Conservation (phyloP, 2,797 vertebrate genomes). For the Takifugu rubripes region DNA sequence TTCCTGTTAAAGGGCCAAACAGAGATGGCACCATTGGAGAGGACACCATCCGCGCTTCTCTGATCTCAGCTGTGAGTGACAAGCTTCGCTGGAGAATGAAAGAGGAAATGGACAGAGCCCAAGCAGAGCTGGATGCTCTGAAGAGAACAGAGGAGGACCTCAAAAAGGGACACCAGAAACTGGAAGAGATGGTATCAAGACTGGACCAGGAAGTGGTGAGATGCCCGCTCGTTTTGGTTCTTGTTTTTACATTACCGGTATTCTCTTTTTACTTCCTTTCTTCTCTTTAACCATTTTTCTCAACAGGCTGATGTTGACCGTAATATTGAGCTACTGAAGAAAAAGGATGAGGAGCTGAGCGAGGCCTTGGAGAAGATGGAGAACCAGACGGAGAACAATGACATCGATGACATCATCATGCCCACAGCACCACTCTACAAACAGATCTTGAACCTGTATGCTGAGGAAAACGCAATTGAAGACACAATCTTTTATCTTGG, state of each 20-base stretch:
- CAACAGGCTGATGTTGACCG: slow-evolving; percentile 90
- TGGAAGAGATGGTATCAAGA: slow-evolving; percentile 95
- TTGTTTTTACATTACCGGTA: background rate
- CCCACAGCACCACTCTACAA: slow-evolving; percentile 98
- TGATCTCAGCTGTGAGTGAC: slow-evolving; percentile 96
- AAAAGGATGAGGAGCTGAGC: slow-evolving; percentile 95
- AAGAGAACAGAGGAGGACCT: slow-evolving; percentile 97
- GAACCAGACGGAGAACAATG: slow-evolving; percentile 96
- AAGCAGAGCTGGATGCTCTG: slow-evolving; percentile 94
- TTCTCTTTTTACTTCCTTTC: background rate
- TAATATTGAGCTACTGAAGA: slow-evolving; percentile 95
- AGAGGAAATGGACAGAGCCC: slow-evolving; percentile 97
- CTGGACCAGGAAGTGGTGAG: slow-evolving; percentile 98
- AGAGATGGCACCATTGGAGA: slow-evolving; percentile 95
- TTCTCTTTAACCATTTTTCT: background rate
- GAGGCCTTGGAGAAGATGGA: slow-evolving; percentile 98
- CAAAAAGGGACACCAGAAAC: slow-evolving; percentile 96
- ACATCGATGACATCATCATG: slow-evolving; percentile 97
- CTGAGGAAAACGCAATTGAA: slow-evolving; percentile 98
- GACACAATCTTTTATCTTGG: slow-evolving; percentile 99
- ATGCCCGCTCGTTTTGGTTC: background rate
- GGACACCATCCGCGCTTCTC: slow-evolving; percentile 95
- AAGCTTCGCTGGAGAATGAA: slow-evolving; percentile 99
- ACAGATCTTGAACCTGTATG: slow-evolving; percentile 97
- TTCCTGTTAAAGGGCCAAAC: slow-evolving; percentile 77